A percentile compares a stretch with the other conserved stretches of the same genome.
Evolutionary conservation across 2,113 vertebrate genomes (phyloP).

Genomic region (Pristiophorus japonicus): DNA sequence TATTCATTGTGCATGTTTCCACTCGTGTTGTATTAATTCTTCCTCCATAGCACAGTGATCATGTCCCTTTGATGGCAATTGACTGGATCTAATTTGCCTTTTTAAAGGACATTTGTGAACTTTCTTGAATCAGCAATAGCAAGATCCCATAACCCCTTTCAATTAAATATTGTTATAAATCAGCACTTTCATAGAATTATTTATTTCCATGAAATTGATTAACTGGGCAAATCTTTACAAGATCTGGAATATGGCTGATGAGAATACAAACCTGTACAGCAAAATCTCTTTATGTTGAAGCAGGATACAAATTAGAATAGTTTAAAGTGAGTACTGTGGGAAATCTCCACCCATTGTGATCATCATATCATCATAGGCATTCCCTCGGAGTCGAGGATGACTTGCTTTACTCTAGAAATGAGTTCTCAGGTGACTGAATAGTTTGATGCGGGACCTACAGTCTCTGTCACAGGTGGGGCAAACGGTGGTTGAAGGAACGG

Average conservation of each 20-base stretch:
- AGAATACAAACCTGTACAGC: background rate
- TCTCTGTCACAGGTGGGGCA: too few species aligned
- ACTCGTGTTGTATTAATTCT: background rate
- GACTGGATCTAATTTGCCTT: background rate
- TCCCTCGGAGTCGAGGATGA: too few species aligned
- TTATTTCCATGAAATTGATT: background rate
- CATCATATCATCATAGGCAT: too few species aligned
- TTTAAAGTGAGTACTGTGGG: constrained; percentile 1
- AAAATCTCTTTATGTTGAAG: background rate
- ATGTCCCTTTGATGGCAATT: background rate
- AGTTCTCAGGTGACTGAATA: too few species aligned
- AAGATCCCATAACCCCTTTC: background rate
- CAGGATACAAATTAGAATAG: background rate
- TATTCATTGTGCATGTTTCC: background rate
- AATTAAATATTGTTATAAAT: background rate
- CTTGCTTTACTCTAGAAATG: too few species aligned
- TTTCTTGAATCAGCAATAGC: background rate
- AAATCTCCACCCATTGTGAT: constrained; percentile 45
- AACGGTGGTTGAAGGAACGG: too few species aligned
- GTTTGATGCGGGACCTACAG: too few species aligned
- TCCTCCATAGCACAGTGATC: background rate
- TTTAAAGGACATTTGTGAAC: background rate
- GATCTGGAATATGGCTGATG: background rate
- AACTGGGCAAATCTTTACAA: background rate
- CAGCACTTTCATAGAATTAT: background rate